Conservation (phyloP, 2,113 vertebrate genomes). For the Bombycilla garrulus region DNA sequence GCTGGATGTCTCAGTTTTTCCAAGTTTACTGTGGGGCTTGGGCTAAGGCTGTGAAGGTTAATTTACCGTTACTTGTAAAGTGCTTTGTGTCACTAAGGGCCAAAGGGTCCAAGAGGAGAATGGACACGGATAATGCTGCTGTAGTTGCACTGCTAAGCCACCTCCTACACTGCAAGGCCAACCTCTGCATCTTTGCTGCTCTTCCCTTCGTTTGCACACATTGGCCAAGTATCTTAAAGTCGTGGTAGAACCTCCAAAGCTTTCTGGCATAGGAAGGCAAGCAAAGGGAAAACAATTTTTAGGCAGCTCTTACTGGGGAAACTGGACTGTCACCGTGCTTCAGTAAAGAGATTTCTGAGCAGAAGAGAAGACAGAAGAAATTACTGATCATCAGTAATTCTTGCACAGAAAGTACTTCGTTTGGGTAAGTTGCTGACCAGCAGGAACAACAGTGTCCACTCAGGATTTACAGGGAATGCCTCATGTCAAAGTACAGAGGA, state of each 20-base stretch:
- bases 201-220: neutral
- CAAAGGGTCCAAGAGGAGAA: neutral
- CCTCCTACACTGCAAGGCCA: neutral
- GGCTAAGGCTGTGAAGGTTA: neutral
- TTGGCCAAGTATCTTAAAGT: neutral
- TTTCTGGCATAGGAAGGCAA: neutral
- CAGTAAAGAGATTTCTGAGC: neutral
- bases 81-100: neutral
- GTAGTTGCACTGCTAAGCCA: neutral
- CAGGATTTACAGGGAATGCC: neutral
- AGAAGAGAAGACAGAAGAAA: neutral
- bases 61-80: neutral
- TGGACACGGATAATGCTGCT: neutral
- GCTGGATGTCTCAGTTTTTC: neutral
- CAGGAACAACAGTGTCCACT: neutral
- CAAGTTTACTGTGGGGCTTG: neutral
- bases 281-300: neutral
- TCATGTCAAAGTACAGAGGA: neutral
- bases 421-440: neutral
- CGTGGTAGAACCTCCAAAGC: neutral
- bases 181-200: neutral
- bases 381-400: neutral
- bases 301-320: neutral
- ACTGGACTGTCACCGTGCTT: neutral
- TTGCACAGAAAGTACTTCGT: neutral